phyloP scores from a whole-genome alignment of 2,888 invertebrate species.

The Hymenopus coronatus region DNA sequence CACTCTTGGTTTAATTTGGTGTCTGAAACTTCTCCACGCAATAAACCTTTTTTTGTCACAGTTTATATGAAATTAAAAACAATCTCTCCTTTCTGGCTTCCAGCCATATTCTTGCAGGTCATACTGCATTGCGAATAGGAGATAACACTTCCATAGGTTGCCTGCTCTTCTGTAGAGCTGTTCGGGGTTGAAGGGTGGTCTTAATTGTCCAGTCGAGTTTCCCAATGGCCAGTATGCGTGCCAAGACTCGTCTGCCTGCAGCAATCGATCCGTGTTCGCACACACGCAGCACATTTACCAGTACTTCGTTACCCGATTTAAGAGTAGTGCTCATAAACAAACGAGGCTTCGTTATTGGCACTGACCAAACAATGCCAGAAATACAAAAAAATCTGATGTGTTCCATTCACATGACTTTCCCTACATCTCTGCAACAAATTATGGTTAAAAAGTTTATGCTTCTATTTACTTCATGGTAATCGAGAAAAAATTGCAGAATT shows the following conservation, averaged over 20 bases:
- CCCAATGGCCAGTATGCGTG: neutral
- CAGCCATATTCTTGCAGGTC: neutral
- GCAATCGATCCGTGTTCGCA: neutral
- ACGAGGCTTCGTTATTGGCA: too few relatives aligned
- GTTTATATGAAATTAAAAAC: neutral
- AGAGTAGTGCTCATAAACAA: too few relatives aligned
- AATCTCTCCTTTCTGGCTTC: neutral
- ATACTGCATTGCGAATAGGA: neutral
- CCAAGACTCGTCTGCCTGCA: neutral
- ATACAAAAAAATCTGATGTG: too few relatives aligned
- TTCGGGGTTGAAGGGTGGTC: neutral
- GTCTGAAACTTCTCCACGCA: neutral
- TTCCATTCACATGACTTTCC: too few relatives aligned
- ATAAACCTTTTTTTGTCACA: neutral
- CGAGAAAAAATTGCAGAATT: too few relatives aligned
- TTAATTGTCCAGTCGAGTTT: neutral
- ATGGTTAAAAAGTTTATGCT: too few relatives aligned
- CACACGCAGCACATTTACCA: neutral
- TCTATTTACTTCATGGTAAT: too few relatives aligned
- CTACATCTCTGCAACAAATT: too few relatives aligned
- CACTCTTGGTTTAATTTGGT: too few relatives aligned
- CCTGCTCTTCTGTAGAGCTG: neutral
- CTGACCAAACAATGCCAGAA: too few relatives aligned
- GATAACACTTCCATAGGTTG: neutral
- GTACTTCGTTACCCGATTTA: too few relatives aligned